Conservation (phyloP, 2,888 invertebrate species). For the Ectemnius cavifrons region DNA sequence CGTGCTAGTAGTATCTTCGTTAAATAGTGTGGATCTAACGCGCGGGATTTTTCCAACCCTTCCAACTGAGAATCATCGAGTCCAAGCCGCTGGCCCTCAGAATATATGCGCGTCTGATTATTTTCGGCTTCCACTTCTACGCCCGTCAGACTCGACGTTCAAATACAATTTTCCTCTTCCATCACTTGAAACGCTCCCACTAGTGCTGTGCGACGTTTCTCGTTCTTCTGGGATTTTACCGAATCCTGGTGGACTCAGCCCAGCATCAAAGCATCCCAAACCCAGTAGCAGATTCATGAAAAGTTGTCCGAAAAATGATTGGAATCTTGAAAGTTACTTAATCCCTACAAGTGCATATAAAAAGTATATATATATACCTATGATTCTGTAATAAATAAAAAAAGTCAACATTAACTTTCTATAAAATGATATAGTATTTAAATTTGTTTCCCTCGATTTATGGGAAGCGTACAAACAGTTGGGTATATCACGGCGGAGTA, state of each 20-base stretch:
- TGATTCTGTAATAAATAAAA: no score
- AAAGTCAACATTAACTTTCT: no score
- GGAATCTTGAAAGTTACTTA: no score
- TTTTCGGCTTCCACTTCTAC: conserved; percentile 26
- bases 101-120: conserved; percentile 28
- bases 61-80: background rate
- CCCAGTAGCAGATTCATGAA: conserved; percentile 17
- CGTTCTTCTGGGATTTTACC: conserved; percentile 3
- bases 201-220: conserved; percentile 16
- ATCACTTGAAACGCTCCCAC: background rate
- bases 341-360: no score
- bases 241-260: conserved; percentile 1
- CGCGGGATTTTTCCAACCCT: conserved; percentile 20
- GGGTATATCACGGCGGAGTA: no score
- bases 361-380: no score
- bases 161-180: conserved; percentile 8
- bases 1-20: conserved; percentile 34
- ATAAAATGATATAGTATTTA: no score
- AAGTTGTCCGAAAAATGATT: no score
- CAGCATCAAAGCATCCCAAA: conserved; percentile 32
- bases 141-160: background rate
- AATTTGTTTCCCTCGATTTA: no score
- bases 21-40: conserved; percentile 30
- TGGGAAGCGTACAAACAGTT: no score
- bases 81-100: background rate